Percentiles rank a stretch among this genome's conserved stretches.
Conservation (phyloP, 53 echinoderm and acorn worm genomes). For the Patiria pectinifera region DNA sequence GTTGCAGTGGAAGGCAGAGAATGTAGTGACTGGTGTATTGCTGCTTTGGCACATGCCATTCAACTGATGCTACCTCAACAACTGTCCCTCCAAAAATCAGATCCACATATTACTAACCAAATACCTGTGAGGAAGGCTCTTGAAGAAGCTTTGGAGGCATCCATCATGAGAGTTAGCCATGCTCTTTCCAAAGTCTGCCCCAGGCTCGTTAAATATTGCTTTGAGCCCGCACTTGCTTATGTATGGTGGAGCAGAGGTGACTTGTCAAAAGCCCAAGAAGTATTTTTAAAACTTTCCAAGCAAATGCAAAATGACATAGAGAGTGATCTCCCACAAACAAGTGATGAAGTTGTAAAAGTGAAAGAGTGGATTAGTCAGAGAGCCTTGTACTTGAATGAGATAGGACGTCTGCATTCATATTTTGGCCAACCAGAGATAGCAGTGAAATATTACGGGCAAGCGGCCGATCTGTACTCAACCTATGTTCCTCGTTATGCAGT, state of each 20-base stretch:
- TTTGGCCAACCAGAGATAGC: conserved; percentile 18
- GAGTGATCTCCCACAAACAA: neutral
- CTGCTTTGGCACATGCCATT: conserved; percentile 28
- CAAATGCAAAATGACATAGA: neutral
- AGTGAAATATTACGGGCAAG: neutral
- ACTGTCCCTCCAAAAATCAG: neutral
- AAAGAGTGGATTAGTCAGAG: conserved; percentile 3
- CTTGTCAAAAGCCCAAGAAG: conserved; percentile 1
- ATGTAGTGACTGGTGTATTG: neutral
- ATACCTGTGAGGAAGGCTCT: neutral
- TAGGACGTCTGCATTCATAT: conserved; percentile 17
- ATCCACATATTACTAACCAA: neutral
- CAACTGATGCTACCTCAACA: conserved; percentile 31
- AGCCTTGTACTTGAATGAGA: conserved; percentile 26
- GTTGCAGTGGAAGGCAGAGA: conserved; percentile 35
- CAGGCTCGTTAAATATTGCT: conserved; percentile 20
- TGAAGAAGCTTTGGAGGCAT: neutral
- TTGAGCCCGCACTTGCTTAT: conserved; percentile 32
- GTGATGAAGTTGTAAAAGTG: neutral
- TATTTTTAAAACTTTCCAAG: conserved; percentile 17
- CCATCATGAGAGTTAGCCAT: neutral
- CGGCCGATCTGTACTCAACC: neutral
- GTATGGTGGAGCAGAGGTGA: conserved; percentile 53
- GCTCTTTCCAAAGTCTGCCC: conserved; percentile 37
- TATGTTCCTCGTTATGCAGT: neutral